Percentiles rank a stretch among this genome's conserved stretches.
phyloP scores from a whole-genome alignment of 2,888 invertebrate genomes.

The Dendrolimus houi region DNA sequence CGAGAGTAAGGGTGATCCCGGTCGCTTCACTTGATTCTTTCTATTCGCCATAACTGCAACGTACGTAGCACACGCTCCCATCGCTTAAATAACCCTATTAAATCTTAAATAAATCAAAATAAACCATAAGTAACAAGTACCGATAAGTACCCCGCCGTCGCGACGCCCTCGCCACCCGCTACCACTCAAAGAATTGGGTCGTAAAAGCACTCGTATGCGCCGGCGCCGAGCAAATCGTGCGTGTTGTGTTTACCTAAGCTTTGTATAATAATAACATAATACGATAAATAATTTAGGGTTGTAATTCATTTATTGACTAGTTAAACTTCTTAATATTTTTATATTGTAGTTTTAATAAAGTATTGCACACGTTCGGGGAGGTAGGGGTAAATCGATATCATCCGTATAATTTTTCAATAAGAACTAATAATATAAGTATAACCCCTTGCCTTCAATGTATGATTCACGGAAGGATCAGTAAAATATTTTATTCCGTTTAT shows the following conservation, averaged over 20 bases:
- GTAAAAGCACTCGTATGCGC: conserved; percentile 36
- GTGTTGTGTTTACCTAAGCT: conserved; percentile 40
- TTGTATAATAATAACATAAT: conserved; percentile 12
- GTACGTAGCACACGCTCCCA: not conserved
- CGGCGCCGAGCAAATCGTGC: conserved; percentile 52
- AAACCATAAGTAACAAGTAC: not conserved
- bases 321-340: no score
- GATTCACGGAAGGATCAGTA: no score
- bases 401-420: no score
- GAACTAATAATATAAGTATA: no score
- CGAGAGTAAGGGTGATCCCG: no score
- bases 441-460: no score
- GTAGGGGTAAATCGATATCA: no score
- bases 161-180: conserved; percentile 1
- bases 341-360: no score
- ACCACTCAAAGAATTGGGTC: conserved; percentile 39
- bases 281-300: conserved; percentile 13
- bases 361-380: no score
- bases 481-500: no score
- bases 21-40: no score
- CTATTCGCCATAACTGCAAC: no score
- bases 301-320: not conserved
- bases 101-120: not conserved
- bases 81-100: not conserved
- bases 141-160: conserved; percentile 1